These are phyloP conservation scores for Dryas iulia DNA, from an alignment of 1,140 invertebrate species.

Conservation along the genomic window DNA sequence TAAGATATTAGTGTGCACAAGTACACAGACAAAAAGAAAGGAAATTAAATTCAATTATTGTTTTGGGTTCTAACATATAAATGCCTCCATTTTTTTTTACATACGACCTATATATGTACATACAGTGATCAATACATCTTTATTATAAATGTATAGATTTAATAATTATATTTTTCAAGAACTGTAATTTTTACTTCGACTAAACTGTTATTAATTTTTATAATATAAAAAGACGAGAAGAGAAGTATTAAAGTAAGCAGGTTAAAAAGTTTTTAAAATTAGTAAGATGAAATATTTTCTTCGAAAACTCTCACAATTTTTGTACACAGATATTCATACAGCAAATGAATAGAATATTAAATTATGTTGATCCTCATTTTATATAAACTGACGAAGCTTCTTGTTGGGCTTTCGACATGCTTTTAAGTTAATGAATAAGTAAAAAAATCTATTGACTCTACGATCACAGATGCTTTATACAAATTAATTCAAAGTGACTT, in stretches of 20 bases:
- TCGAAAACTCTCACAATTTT: slow-evolving; percentile 55
- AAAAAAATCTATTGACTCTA: slow-evolving; percentile 74
- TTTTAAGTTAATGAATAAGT: slow-evolving; percentile 79
- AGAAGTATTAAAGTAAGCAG: neutral
- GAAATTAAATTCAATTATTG: no score
- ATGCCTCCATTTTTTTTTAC: no score
- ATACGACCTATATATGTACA: no score
- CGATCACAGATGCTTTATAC: slow-evolving; percentile 34
- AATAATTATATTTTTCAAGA: neutral
- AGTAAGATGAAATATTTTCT: slow-evolving; percentile 30
- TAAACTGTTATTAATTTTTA: neutral
- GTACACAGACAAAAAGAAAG: no score
- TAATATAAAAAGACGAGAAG: neutral
- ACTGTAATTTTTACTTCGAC: no score
- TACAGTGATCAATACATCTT: no score
- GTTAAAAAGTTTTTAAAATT: neutral
- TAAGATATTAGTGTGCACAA: no score
- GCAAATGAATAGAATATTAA: slow-evolving; percentile 78
- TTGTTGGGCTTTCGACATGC: slow-evolving; percentile 77
- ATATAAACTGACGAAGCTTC: slow-evolving; percentile 74
- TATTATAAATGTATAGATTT: no score
- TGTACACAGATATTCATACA: slow-evolving; percentile 70
- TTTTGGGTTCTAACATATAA: no score
- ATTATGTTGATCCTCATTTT: slow-evolving; percentile 75
- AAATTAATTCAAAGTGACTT: slow-evolving; percentile 21